Evolutionary conservation across 2,888 invertebrate species (phyloP).

Genomic region (Diloba caeruleocephala): DNA sequence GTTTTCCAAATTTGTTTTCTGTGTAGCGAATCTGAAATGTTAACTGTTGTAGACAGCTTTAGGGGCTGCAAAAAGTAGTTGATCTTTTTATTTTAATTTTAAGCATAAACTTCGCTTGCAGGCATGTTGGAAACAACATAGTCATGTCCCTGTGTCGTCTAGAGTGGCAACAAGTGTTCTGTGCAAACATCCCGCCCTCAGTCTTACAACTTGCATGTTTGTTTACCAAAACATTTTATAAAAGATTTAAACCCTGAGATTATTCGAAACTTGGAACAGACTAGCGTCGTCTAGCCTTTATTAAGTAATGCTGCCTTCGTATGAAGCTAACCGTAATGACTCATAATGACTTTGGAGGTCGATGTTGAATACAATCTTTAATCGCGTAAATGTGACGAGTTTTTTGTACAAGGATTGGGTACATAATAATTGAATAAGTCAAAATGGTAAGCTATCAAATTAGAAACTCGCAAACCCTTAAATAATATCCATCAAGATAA

Average conservation of each 20-base stretch:
- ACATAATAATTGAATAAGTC: not conserved
- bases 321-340: conserved; percentile 24
- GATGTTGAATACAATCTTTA: not conserved
- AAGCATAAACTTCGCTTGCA: conserved; percentile 66
- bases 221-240: conserved; percentile 51
- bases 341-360: not conserved
- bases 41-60: conserved; percentile 42
- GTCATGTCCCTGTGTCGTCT: conserved; percentile 49
- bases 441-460: not conserved
- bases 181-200: conserved; percentile 54
- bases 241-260: conserved; percentile 45
- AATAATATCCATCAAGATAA: not conserved
- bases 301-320: conserved; percentile 17
- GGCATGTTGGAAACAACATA: conserved; percentile 66
- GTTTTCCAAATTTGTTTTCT: conserved; percentile 39
- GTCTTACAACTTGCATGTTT: conserved; percentile 48
- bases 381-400: not conserved
- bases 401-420: not conserved
- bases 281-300: conserved; percentile 16
- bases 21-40: conserved; percentile 34
- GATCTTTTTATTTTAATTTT: conserved; percentile 66
- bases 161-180: conserved; percentile 65
- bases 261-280: conserved; percentile 27
- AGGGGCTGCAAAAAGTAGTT: conserved; percentile 44
- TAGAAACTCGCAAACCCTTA: not conserved